Conservation (phyloP, 2,888 invertebrate species). For the Monochamus alternatus region DNA sequence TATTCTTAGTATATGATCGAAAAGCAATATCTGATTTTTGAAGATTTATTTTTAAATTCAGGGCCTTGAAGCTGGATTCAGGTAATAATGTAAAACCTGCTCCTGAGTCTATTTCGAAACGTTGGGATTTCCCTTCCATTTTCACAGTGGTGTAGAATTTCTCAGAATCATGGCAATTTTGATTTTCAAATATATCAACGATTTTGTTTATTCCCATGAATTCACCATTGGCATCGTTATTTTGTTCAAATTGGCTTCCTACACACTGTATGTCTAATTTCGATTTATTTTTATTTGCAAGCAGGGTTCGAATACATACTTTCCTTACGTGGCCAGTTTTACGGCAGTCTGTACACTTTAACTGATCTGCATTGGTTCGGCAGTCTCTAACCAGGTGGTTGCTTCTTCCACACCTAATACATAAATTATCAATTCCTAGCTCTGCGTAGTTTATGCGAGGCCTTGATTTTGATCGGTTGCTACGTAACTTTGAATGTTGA, state of each 20-base stretch:
- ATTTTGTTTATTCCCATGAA: not conserved
- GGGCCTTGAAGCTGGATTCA: not conserved
- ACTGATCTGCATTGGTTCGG: constrained; percentile 2
- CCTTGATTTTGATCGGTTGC: not conserved
- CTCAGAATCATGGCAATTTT: not conserved
- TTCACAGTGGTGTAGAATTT: not conserved
- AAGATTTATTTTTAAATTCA: not conserved
- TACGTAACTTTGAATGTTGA: not conserved
- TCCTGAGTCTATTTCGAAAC: not conserved
- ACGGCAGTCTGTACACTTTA: constrained; percentile 7
- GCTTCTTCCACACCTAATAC: constrained; percentile 28
- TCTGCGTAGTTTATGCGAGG: constrained; percentile 12
- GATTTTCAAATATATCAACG: not conserved
- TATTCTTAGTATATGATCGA: not conserved
- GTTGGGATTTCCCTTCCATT: not conserved
- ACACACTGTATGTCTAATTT: not conserved
- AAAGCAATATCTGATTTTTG: constrained; percentile 1
- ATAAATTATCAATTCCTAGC: not conserved
- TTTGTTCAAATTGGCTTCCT: not conserved
- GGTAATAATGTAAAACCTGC: not conserved
- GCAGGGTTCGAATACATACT: not conserved
- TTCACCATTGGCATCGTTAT: not conserved
- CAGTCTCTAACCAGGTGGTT: constrained; percentile 28
- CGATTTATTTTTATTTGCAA: not conserved
- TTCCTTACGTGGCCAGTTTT: not conserved